phyloP scores from a whole-genome alignment of 2,888 invertebrate species.

The Drosophila lutescens region DNA sequence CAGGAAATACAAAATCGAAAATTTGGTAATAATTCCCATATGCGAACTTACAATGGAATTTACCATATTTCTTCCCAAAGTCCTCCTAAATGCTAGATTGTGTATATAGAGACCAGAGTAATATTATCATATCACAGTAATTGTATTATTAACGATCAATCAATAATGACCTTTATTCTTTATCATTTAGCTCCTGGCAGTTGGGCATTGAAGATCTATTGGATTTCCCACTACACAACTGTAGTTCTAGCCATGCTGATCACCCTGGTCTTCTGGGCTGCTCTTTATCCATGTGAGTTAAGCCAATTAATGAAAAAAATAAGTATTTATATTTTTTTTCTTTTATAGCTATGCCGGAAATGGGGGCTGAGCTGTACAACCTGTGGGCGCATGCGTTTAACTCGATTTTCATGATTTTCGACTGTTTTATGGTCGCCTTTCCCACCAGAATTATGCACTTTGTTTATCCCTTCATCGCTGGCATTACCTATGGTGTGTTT shows the following conservation, averaged over 20 bases:
- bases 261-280: slow-evolving; percentile 89
- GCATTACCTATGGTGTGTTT: slow-evolving; percentile 86
- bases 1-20: too few species aligned
- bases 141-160: not conserved
- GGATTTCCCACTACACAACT: slow-evolving; percentile 88
- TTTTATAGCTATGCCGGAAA: slow-evolving; percentile 50
- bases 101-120: too few species aligned
- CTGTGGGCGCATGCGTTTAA: slow-evolving; percentile 90
- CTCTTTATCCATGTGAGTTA: slow-evolving; percentile 74
- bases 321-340: not conserved
- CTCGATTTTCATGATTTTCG: slow-evolving; percentile 89
- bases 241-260: slow-evolving; percentile 88
- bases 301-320: not conserved
- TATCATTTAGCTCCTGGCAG: slow-evolving; percentile 53
- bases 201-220: slow-evolving; percentile 86
- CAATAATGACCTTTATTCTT: not conserved
- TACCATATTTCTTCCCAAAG: too few species aligned
- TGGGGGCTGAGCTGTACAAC: slow-evolving; percentile 57
- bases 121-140: too few species aligned
- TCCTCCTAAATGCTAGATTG: too few species aligned
- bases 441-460: slow-evolving; percentile 88
- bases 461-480: slow-evolving; percentile 87
- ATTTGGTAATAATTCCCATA: too few species aligned
- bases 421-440: slow-evolving; percentile 89
- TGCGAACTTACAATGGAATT: too few species aligned